Base-by-base conservation (phyloP, 1,140 invertebrate species). In the Bombus picipes region DNA sequence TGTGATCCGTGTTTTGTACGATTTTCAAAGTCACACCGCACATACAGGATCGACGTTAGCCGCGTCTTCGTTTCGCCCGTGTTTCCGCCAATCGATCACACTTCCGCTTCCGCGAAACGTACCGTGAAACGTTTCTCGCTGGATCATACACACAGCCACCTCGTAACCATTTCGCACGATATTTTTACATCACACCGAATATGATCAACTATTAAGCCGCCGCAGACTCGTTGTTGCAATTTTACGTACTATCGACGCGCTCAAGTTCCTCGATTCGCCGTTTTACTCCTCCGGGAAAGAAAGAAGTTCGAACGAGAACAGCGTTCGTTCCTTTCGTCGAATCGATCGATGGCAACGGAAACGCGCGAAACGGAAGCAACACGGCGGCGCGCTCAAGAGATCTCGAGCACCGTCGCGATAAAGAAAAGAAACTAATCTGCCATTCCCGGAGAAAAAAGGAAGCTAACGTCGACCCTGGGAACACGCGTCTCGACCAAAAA, bases 1-100 rank as follows among this genome's bases (percentile, higher is more conserved):
- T 91, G 90, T 91, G 87, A 91, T 91, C 90, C 90, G 90, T 90
- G 92, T 92, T 92, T 92, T 92, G 88, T 92, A 92, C 92, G 86
- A 92, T 91, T 92, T 92, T 92, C 90, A 87, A 92, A 89, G 87
- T 90, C 87, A 84, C 87, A 87, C 86, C 78, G 87, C 83, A 87
- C 88, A 87, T 73, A 43, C 85, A 84, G 86, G 77, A 82, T 74
- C 83, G 83, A 76, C 82, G 82, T 83, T 83, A 78, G 81, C 66
- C 65, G 22, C n/a, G 22, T 59, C 22, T 15, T 15, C 75, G 41
- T 13, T 37, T 25, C 34, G 18, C 28, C 3, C 53, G 32, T 28
- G 25, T 39, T 66, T 47, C 73, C 57, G 39, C 22, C 34, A 53
- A 43, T 59, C 70, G 80, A 71, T 71, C 39, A 0, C 59, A 32